phyloP scores from a whole-genome alignment of 2,888 invertebrate species.

The Metellina segmentata region DNA sequence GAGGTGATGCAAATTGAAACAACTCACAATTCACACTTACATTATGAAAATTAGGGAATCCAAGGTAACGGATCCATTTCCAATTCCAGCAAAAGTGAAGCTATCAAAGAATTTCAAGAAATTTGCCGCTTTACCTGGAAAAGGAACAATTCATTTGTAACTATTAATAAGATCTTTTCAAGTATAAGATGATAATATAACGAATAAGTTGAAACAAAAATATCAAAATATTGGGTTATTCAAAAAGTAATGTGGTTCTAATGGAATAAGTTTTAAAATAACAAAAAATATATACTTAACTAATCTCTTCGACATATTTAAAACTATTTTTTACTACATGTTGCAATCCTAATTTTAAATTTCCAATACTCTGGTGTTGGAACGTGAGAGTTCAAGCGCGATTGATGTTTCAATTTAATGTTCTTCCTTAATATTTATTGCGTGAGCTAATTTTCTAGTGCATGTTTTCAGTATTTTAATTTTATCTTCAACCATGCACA shows the following conservation, averaged over 20 bases:
- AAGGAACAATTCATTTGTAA: not conserved
- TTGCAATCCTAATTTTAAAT: not conserved
- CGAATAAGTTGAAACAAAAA: no score
- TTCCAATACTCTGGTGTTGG: not conserved
- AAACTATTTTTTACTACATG: not conserved
- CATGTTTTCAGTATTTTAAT: no score
- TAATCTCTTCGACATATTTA: no score
- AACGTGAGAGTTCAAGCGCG: no score
- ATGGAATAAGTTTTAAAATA: not conserved
- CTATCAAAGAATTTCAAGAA: conserved; percentile 68
- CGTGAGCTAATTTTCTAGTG: no score
- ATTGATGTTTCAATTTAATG: no score
- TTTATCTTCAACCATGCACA: no score
- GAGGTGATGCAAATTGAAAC: no score
- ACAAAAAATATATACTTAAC: not conserved
- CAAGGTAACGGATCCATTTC: conserved; percentile 67
- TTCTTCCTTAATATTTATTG: no score
- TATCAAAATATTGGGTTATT: not conserved
- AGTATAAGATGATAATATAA: no score
- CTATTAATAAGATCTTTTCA: not conserved
- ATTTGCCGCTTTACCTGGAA: conserved; percentile 66
- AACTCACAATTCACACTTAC: conserved; percentile 31
- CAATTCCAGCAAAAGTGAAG: conserved; percentile 71
- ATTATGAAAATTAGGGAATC: conserved; percentile 56
- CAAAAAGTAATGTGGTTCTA: not conserved